Conservation (phyloP, 2,797 vertebrate genomes). For the Neosilurus hyrtlii region DNA sequence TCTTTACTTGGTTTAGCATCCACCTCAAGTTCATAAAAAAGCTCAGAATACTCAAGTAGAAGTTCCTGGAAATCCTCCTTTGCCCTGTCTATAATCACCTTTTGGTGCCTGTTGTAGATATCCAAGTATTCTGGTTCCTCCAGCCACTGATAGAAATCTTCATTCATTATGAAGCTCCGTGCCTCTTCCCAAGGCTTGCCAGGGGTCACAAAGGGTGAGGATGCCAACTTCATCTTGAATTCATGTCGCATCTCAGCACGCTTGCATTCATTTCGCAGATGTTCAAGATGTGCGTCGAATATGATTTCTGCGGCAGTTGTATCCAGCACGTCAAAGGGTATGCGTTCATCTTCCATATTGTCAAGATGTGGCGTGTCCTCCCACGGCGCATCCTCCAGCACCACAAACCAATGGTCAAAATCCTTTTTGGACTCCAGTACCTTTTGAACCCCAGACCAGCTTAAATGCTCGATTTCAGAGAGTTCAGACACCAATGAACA, state of each 20-base stretch:
- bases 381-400: constrained; percentile 84
- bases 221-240: constrained; percentile 79
- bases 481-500: constrained; percentile 78
- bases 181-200: constrained; percentile 88
- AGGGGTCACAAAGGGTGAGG: constrained; percentile 81
- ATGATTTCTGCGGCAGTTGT: constrained; percentile 74
- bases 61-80: constrained; percentile 88
- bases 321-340: constrained; percentile 82
- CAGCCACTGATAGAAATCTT: constrained; percentile 84
- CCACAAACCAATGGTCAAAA: constrained; percentile 81
- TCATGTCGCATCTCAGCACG: constrained; percentile 77
- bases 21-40: constrained; percentile 85
- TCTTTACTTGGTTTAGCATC: constrained; percentile 89
- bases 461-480: constrained; percentile 80
- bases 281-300: constrained; percentile 77
- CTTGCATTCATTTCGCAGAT: constrained; percentile 76
- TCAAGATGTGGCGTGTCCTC: constrained; percentile 79
- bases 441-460: constrained; percentile 74
- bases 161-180: constrained; percentile 86
- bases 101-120: constrained; percentile 82
- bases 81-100: constrained; percentile 81
- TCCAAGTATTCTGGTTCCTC: constrained; percentile 82
- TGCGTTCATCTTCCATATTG: constrained; percentile 75
- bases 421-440: constrained; percentile 79
- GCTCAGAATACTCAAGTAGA: constrained; percentile 82